Conservation (phyloP, 2,797 vertebrate species). For the Gorsachius magnificus region DNA sequence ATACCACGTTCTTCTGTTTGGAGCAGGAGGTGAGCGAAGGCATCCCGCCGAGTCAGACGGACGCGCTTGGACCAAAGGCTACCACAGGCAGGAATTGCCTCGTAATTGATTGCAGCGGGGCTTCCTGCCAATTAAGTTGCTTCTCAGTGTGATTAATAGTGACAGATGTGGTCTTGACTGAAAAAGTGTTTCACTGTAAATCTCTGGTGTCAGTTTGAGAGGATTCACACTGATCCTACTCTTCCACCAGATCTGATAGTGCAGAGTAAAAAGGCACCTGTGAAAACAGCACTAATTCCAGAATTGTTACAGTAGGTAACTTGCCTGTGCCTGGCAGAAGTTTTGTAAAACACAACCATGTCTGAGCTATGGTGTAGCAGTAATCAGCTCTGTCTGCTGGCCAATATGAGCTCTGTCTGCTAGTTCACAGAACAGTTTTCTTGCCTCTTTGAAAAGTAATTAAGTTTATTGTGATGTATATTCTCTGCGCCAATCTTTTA, state of each 20-base stretch:
- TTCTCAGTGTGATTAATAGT: background rate
- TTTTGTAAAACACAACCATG: background rate
- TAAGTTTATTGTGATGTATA: background rate
- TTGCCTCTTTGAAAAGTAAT: conserved; percentile 8
- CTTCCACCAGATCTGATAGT: background rate
- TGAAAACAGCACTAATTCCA: background rate
- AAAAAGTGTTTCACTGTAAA: background rate
- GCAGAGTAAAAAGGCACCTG: background rate
- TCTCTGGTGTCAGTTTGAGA: background rate
- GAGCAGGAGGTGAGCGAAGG: background rate
- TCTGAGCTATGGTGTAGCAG: background rate
- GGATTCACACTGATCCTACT: background rate
- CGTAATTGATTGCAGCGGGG: conserved; percentile 2
- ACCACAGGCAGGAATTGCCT: background rate
- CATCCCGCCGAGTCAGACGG: background rate
- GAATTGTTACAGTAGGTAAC: background rate
- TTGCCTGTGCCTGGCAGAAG: background rate
- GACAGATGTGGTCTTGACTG: background rate
- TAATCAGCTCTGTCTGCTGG: background rate
- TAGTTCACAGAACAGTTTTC: background rate
- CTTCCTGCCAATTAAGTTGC: background rate
- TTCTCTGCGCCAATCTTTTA: background rate
- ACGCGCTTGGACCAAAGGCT: background rate
- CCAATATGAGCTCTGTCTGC: background rate
- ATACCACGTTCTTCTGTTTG: background rate